Percentiles rank a stretch among this genome's conserved stretches.
Conservation (phyloP, 2,888 invertebrate species). For the Trimorus sp. region DNA sequence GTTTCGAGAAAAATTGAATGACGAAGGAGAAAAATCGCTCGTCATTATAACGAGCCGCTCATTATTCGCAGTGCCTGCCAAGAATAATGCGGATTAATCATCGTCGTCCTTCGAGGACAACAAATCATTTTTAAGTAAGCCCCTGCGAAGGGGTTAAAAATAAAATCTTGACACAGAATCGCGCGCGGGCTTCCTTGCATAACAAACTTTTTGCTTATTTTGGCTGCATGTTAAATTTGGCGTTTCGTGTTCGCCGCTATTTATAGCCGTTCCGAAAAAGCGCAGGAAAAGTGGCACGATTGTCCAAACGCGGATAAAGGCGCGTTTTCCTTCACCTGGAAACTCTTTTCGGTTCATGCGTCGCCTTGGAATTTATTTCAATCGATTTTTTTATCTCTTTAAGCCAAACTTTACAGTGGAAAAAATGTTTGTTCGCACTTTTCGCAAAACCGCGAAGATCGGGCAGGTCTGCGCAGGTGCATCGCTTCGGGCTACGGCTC, state of each 20-base stretch:
- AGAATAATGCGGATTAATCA: conserved; percentile 35
- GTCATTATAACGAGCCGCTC: no score
- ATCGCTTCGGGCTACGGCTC: conserved; percentile 34
- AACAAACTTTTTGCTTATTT: conserved; percentile 51
- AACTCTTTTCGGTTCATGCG: not conserved
- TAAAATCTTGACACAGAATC: conserved; percentile 39
- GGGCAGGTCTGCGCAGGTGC: conserved; percentile 59
- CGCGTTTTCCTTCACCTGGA: conserved; percentile 17
- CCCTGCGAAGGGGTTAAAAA: conserved; percentile 32
- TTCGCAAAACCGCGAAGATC: no score
- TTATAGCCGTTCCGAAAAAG: conserved; percentile 19
- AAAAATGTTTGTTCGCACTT: no score
- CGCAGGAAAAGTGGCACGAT: not conserved
- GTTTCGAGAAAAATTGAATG: no score
- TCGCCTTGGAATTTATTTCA: no score
- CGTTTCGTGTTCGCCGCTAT: conserved; percentile 24
- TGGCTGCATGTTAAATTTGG: conserved; percentile 31
- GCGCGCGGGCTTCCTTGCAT: conserved; percentile 28
- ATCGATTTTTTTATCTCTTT: not conserved
- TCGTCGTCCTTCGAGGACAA: conserved; percentile 34
- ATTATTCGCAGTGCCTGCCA: not conserved
- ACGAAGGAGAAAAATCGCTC: no score
- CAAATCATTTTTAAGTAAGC: conserved; percentile 42
- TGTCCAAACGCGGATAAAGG: not conserved
- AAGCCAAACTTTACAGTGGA: not conserved